Base-by-base conservation (phyloP, 2,888 invertebrate genomes). In the Eupithecia dodoneata region DNA sequence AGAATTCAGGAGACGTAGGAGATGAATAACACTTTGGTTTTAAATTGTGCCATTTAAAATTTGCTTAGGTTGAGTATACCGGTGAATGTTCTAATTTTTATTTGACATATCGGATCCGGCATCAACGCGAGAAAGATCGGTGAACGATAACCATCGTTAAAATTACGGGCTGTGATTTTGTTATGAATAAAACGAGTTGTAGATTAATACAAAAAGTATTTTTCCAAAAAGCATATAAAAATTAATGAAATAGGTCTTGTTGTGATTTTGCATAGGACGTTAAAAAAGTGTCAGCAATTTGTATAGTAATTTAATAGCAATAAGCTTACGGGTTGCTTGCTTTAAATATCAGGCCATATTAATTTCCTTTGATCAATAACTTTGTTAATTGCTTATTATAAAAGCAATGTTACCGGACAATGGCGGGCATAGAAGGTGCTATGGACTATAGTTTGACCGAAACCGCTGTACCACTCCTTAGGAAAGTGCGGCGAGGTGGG, bases 1-100 rank as follows among this genome's bases (percentile, higher is more conserved):
- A 65, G n/a, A 44, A 74, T 49, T 15, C 71, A 49, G 71, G 59
- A 59, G 15, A 59, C 59, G 47, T 52, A 44, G 42, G 12, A 55
- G 6, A n/a, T 15, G 55, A n/a, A 55, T n/a, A 55, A 55, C 7
- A 1, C 45, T 6, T 4, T 3, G 45, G 7, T 59, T 59, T 18
- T 59, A 13, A 9, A 18, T n/a, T 52, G 15, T n/a, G 15, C 6
- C 0, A 15, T n/a, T 18, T 59, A 2, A 10, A n/a, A 18, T 30
- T 4, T 63, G 18, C 30, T 30, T 30, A 63, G 1, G 3, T 52
- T 52, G 6, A 5, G n/a, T 15, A 59, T 18, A 9, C 9, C 18
- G 30, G 4, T 63, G 12, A 63, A 30, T 0, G 9, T 63, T 30
- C 4, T 0, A 63, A 63, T 30, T 30, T 30, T 30, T 59, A 3